Base-by-base conservation (phyloP, 1,140 invertebrate species). In the Ostrea edulis region DNA sequence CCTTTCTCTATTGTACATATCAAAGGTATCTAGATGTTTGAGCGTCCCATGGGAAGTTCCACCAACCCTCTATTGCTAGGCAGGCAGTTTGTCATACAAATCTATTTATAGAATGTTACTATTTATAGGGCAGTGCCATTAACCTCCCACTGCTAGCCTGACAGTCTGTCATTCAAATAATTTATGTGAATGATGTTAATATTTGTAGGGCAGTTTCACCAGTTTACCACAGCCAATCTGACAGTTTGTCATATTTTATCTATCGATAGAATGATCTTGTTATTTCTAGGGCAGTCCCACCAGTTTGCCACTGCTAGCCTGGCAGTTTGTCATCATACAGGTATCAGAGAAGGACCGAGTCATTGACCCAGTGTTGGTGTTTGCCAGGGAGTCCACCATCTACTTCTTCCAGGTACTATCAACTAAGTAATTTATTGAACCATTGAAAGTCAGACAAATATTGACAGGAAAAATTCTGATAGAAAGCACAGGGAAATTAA, bases 311-410 rank as follows among this genome's bases (percentile, higher is more conserved):
- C 96, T 99, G 58, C 94, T 99, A 9, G 97, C 97, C 4, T 99
- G 98, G 98, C 97, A 99, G 95, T 96, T 98, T 96, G 97, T 98
- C 65, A 95, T 98, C 29, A 97, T 98, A 93, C 97, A 98, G 94
- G 96, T 97, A 88, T 96, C 97, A 84, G 96, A 97, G 93, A 93
- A 93, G 77, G 95, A 96, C 91, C 96, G 97, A 91, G 96, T 97
- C 89, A 96, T 98, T 91, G 97, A 97, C 96, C 97, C 98, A 68
- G 97, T 99, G 35, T 95, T 99, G 58, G 98, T 98, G 44, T 97
- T 98, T 94, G 98, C 97, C 1, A 95, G 98, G 83, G 97, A 98
- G 87, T 96, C 96, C 85, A 96, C 96, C 82, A 95, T 98, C 51
- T 96, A 97, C 94, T 98, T 98, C 94, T 98, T 97, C 94, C 97